A percentile compares a stretch with the other conserved stretches of the same genome.
Conservation (phyloP, 92 coral and sea anemone genomes). For the Epizoanthus illoricatus region DNA sequence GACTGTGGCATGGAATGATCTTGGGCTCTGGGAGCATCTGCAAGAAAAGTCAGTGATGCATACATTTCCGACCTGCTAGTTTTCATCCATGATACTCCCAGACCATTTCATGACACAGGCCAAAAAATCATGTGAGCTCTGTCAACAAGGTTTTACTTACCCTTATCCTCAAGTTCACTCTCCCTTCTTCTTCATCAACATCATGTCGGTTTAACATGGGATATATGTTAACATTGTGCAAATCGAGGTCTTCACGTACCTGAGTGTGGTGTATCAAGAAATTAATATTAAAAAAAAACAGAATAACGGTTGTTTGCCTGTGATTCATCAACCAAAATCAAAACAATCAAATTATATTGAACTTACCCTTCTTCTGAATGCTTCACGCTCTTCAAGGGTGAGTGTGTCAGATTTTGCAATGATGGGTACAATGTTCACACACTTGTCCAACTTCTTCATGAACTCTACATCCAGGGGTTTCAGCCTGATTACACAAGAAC, state of each 20-base stretch:
- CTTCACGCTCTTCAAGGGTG: conserved; percentile 95
- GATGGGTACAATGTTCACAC: conserved; percentile 95
- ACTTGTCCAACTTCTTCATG: conserved; percentile 96
- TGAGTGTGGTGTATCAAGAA: conserved; percentile 8
- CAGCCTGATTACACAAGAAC: conserved; percentile 47
- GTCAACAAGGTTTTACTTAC: conserved; percentile 37
- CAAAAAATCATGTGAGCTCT: neutral
- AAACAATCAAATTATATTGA: neutral
- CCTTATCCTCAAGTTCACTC: conserved; percentile 89
- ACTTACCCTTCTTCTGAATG: conserved; percentile 91
- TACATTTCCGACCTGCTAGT: too few species aligned
- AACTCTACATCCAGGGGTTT: conserved; percentile 94
- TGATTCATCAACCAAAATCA: neutral
- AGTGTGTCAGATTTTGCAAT: conserved; percentile 96
- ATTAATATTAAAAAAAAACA: neutral
- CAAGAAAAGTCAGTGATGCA: too few species aligned
- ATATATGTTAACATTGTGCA: conserved; percentile 82
- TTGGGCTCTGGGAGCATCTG: too few species aligned
- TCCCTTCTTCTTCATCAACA: conserved; percentile 91
- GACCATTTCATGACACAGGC: too few species aligned
- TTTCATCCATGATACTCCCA: too few species aligned
- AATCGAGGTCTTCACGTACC: conserved; percentile 93
- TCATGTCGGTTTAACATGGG: conserved; percentile 93
- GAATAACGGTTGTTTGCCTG: neutral
- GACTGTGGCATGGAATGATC: too few species aligned